Evolutionary conservation across 2,888 invertebrate species (phyloP).

Genomic region (Terebella lapidaria): DNA sequence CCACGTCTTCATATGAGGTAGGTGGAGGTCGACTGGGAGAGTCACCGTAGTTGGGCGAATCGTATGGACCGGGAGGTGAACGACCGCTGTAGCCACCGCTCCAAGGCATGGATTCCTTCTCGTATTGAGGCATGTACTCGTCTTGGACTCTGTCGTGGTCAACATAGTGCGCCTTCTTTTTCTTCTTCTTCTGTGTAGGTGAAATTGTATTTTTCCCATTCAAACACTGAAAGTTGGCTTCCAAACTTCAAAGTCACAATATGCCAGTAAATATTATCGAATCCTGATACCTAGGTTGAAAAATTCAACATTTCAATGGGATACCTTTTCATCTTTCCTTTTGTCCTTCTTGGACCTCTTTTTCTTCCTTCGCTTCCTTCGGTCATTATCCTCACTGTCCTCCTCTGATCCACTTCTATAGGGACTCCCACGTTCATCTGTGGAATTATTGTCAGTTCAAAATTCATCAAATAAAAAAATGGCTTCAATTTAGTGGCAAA

Average conservation of each 20-base stretch:
- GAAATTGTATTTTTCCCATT: background rate
- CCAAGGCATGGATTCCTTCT: too few species aligned
- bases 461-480: too few species aligned
- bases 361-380: slow-evolving; percentile 3
- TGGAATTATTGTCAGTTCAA: too few species aligned
- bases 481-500: too few species aligned
- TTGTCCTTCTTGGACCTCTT: slow-evolving; percentile 1
- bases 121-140: too few species aligned
- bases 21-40: background rate
- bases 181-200: slow-evolving; percentile 16
- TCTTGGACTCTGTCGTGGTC: slow-evolving; percentile 38
- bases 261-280: too few species aligned
- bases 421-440: background rate
- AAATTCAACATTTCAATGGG: too few species aligned
- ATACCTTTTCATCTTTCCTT: slow-evolving; percentile 4
- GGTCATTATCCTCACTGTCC: background rate
- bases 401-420: background rate
- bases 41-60: slow-evolving; percentile 8
- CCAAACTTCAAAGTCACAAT: too few species aligned
- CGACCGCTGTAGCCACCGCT: background rate
- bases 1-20: background rate
- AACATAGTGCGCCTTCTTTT: slow-evolving; percentile 32
- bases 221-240: too few species aligned
- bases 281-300: too few species aligned
- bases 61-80: slow-evolving; percentile 16